These are phyloP conservation scores for Alca torda DNA, from an alignment of 2,797 vertebrate genomes.

Conservation along the genomic window DNA sequence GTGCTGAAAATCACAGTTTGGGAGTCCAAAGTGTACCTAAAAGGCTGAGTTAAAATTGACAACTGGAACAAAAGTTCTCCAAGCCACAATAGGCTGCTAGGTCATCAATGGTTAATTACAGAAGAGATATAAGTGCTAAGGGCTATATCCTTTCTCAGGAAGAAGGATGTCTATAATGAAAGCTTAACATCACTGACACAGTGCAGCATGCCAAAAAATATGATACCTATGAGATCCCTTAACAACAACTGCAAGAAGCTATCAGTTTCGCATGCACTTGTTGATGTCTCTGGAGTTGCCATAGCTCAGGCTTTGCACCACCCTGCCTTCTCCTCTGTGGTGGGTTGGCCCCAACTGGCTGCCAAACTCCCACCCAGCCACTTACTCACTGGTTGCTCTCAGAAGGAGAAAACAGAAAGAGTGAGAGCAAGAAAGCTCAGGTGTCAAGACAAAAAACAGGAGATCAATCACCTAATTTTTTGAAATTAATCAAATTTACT, in stretches of 20 bases:
- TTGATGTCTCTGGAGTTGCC: not conserved
- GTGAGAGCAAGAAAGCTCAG: not conserved
- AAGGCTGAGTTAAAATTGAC: not conserved
- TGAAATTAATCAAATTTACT: accelerated
- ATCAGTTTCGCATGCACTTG: not conserved
- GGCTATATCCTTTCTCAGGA: not conserved
- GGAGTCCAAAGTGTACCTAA: not conserved
- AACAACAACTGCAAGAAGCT: not conserved
- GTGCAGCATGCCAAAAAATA: not conserved
- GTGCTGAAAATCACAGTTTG: not conserved
- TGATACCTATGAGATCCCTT: not conserved
- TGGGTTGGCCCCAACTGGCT: not conserved
- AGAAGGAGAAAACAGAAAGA: not conserved
- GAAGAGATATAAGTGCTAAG: not conserved
- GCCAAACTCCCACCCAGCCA: not conserved
- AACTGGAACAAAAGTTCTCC: not conserved
- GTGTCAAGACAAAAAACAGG: not conserved
- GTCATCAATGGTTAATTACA: not conserved
- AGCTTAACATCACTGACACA: not conserved
- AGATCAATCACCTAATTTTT: not conserved
- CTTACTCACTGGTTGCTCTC: not conserved
- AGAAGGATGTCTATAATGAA: not conserved
- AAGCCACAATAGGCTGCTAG: not conserved
- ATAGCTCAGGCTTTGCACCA: not conserved
- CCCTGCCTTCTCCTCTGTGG: not conserved